Conservation (phyloP, 2,888 invertebrate species). For the Eulithis testata region DNA sequence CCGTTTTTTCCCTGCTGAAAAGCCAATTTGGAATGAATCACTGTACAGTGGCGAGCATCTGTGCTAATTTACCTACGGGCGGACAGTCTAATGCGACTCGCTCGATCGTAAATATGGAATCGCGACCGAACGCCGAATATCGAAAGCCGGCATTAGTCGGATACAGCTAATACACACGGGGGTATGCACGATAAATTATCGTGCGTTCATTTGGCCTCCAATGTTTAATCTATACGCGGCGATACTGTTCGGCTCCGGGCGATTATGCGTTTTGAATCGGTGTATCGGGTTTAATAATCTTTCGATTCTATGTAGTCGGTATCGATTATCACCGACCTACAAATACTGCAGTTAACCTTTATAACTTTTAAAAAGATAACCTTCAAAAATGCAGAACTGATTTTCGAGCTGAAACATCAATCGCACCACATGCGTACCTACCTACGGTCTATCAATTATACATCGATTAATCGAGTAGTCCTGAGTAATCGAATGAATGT, state of each 20-base stretch:
- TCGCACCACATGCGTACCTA: background rate
- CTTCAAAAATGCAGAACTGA: background rate
- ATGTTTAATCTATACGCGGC: conserved; percentile 81
- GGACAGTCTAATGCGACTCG: conserved; percentile 84
- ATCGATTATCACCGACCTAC: conserved; percentile 3
- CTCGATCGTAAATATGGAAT: conserved; percentile 81
- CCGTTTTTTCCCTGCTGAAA: conserved; percentile 75
- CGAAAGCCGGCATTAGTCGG: conserved; percentile 84
- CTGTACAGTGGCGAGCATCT: conserved; percentile 83
- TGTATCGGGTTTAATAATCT: conserved; percentile 37
- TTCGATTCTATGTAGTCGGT: conserved; percentile 1
- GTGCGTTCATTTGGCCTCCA: conserved; percentile 81
- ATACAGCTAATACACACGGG: conserved; percentile 84
- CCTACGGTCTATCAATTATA: conserved; percentile 11
- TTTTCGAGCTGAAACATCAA: background rate
- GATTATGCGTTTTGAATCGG: conserved; percentile 62
- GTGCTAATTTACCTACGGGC: conserved; percentile 84
- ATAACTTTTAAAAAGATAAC: background rate
- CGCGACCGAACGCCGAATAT: conserved; percentile 83
- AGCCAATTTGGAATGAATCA: conserved; percentile 85
- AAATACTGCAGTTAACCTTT: background rate
- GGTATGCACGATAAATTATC: conserved; percentile 82
- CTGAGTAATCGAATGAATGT: conserved; percentile 47
- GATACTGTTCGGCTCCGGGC: conserved; percentile 68
- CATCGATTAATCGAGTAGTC: conserved; percentile 22